A percentile compares a stretch with the other conserved stretches of the same genome.
Conservation (phyloP, 1,140 invertebrate genomes). For the Arctopsyche grandis region DNA sequence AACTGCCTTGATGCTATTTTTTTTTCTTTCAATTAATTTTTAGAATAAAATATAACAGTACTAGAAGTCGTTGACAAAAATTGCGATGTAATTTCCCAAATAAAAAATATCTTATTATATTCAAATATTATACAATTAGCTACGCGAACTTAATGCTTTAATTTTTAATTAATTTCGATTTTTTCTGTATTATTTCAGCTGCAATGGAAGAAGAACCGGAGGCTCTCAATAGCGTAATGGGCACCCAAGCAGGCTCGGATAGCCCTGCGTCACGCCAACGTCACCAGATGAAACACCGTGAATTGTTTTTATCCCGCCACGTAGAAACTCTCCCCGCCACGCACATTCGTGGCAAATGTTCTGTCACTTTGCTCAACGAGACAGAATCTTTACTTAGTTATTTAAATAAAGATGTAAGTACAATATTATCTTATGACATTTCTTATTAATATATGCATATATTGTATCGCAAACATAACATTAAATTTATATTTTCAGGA, state of each 20-base stretch:
- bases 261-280: constrained; percentile 80
- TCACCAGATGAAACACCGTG: constrained; percentile 96
- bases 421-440: constrained; percentile 5
- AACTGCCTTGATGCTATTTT: too few species aligned
- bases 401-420: constrained; percentile 92
- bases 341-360: constrained; percentile 98
- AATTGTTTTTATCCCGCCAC: constrained; percentile 97
- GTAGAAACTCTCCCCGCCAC: constrained; percentile 98
- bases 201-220: constrained; percentile 67
- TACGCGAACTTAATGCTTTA: too few species aligned
- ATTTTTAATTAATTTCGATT: neutral
- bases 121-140: too few species aligned
- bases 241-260: constrained; percentile 56
- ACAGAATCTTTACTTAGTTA: constrained; percentile 96
- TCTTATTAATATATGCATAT: constrained; percentile 7
- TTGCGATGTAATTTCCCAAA: too few species aligned
- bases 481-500: constrained; percentile 72
- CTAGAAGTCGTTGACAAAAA: too few species aligned
- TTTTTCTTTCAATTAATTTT: too few species aligned
- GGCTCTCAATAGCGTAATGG: constrained; percentile 47
- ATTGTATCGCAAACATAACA: neutral
- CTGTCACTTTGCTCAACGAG: constrained; percentile 97
- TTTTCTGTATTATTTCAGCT: constrained; percentile 54
- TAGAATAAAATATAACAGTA: too few species aligned
- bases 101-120: too few species aligned